Conservation (phyloP, 2,888 invertebrate genomes). For the Habroteleia sp. region DNA sequence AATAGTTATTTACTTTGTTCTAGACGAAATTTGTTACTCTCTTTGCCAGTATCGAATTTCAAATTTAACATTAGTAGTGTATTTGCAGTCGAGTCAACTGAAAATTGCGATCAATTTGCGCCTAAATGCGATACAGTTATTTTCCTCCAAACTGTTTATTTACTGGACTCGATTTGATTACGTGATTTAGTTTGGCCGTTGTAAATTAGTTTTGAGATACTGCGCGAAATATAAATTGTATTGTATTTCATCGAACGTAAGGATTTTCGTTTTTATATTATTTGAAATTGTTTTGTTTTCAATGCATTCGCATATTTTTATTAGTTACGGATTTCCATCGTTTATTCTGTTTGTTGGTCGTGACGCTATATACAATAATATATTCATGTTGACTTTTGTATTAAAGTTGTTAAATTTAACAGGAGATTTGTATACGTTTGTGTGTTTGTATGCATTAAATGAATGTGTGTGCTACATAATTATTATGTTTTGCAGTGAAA, state of each 20-base stretch:
- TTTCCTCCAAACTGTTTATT: slow-evolving; percentile 14
- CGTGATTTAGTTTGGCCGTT: slow-evolving; percentile 7
- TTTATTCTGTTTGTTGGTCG: background rate
- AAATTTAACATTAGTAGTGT: slow-evolving; percentile 8
- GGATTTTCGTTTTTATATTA: slow-evolving; percentile 3
- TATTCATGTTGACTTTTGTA: background rate
- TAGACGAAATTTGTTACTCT: slow-evolving; percentile 26
- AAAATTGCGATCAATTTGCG: slow-evolving; percentile 5
- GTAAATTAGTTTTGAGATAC: slow-evolving; percentile 6
- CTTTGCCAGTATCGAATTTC: slow-evolving; percentile 23
- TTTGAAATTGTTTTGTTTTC: background rate
- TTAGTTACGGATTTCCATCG: background rate
- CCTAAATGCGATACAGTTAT: slow-evolving; percentile 5
- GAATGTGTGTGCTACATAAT: too few species aligned
- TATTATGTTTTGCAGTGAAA: too few species aligned
- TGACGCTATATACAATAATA: background rate
- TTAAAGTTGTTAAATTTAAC: slow-evolving; percentile 3
- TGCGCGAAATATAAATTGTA: background rate
- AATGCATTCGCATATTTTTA: background rate
- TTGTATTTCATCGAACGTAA: background rate
- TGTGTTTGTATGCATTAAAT: too few species aligned
- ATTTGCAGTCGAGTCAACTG: background rate
- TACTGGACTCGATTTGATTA: slow-evolving; percentile 3
- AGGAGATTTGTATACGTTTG: too few species aligned
- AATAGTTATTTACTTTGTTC: slow-evolving; percentile 35